Conservation (phyloP, 2,113 vertebrate species). For the Jaculus jaculus region DNA sequence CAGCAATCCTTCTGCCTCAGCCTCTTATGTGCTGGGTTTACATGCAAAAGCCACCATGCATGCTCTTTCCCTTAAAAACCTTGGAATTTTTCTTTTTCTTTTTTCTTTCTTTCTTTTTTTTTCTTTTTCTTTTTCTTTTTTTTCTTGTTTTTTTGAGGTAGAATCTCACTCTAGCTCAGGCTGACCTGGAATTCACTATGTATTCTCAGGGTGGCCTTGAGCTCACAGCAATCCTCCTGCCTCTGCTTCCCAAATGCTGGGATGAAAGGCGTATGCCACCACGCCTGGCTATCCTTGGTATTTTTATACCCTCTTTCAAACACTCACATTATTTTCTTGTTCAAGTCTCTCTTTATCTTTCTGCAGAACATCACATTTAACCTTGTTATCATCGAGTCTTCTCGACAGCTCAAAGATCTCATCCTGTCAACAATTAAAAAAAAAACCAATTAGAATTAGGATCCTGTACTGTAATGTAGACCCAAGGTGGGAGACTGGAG, state of each 20-base stretch:
- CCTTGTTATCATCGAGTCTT: slow-evolving; percentile 65
- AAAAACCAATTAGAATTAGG: neutral
- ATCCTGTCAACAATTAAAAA: slow-evolving; percentile 61
- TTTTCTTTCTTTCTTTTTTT: too few species aligned
- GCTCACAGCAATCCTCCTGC: too few species aligned
- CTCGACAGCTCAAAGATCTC: slow-evolving; percentile 43
- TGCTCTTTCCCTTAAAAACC: neutral
- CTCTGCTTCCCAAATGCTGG: too few species aligned
- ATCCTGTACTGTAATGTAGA: neutral
- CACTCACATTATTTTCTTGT: slow-evolving; percentile 76
- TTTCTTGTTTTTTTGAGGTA: too few species aligned
- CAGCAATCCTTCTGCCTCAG: neutral
- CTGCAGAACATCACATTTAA: slow-evolving; percentile 47
- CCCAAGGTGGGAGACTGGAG: neutral
- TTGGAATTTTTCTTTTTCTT: too few species aligned
- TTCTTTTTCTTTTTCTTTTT: too few species aligned
- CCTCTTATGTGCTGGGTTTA: neutral
- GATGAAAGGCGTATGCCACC: too few species aligned
- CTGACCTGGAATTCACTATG: too few species aligned
- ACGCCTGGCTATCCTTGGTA: too few species aligned
- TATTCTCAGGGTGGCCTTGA: too few species aligned
- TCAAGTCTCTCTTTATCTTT: slow-evolving; percentile 60
- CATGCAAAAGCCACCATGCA: neutral
- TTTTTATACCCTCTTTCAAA: neutral
- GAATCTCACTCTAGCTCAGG: too few species aligned